Percentiles rank a stretch among this genome's conserved stretches.
phyloP scores from a whole-genome alignment of 2,888 invertebrate species.

The Drosophila recens region DNA sequence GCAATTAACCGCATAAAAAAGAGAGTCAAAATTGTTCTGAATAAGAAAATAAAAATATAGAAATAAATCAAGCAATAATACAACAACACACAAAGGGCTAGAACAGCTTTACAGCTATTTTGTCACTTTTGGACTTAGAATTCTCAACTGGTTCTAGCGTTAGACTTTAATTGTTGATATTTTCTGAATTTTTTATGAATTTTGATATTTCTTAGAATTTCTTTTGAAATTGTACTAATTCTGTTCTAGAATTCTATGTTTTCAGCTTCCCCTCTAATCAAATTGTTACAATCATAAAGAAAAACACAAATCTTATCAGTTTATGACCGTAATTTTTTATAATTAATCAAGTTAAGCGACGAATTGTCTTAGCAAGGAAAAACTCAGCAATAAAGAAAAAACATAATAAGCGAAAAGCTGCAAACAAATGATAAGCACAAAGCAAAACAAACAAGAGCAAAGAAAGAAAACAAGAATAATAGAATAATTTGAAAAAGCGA shows the following conservation, averaged over 20 bases:
- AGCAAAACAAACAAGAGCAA: slow-evolving; percentile 45
- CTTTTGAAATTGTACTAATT: not conserved
- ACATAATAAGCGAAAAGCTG: slow-evolving; percentile 14
- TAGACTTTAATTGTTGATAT: no score
- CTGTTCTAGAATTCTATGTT: not conserved
- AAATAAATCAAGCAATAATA: no score
- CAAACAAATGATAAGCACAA: slow-evolving; percentile 53
- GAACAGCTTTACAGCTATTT: no score
- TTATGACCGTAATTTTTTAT: slow-evolving; percentile 42
- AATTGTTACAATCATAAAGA: not conserved
- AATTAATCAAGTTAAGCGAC: slow-evolving; percentile 60
- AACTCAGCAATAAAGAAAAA: slow-evolving; percentile 12
- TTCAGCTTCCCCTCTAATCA: not conserved
- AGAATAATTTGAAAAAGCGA: slow-evolving; percentile 16
- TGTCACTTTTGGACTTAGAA: no score
- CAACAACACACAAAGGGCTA: no score
- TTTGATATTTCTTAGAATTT: not conserved
- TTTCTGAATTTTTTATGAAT: no score
- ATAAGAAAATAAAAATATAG: no score
- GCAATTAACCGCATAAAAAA: not conserved
- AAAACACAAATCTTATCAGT: slow-evolving; percentile 54
- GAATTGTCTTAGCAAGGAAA: slow-evolving; percentile 31
- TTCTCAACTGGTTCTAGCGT: no score
- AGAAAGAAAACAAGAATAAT: slow-evolving; percentile 12
- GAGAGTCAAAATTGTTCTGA: not conserved